These are phyloP conservation scores for Chanos chanos DNA, from an alignment of 2,797 vertebrate species.

Conservation along the genomic window DNA sequence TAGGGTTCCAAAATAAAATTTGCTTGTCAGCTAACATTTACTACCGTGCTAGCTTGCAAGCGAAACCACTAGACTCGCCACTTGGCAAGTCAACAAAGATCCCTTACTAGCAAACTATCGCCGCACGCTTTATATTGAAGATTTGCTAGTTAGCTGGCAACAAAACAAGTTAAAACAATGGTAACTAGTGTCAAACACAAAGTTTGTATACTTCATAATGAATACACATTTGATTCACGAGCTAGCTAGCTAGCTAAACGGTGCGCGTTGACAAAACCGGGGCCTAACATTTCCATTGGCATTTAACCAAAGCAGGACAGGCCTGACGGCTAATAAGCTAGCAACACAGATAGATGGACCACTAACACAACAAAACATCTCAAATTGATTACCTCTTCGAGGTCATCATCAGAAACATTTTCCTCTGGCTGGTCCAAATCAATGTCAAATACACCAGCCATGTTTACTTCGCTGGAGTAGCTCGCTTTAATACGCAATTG, in stretches of 20 bases:
- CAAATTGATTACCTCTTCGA: slow-evolving; percentile 84
- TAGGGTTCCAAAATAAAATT: no score
- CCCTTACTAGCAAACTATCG: no score
- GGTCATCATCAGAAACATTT: slow-evolving; percentile 88
- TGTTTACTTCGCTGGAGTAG: slow-evolving; percentile 70
- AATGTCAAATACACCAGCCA: slow-evolving; percentile 98
- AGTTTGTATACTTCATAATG: no score
- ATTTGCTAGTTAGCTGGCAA: no score
- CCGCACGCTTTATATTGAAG: no score
- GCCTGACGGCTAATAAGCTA: slow-evolving; percentile 41
- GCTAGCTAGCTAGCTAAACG: background rate
- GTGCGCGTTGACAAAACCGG: slow-evolving; percentile 1
- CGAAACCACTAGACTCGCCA: no score
- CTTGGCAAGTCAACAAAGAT: no score
- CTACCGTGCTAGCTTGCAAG: no score
- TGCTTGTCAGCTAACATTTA: no score
- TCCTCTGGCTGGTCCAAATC: slow-evolving; percentile 96
- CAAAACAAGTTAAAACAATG: no score
- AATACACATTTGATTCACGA: no score
- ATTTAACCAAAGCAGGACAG: slow-evolving; percentile 48
- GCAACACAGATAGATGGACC: slow-evolving; percentile 19
- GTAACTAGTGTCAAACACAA: no score
- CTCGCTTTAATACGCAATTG: slow-evolving; percentile 60
- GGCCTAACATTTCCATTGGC: slow-evolving; percentile 8
- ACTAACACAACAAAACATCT: background rate